A percentile compares a stretch with the other conserved stretches of the same genome.
phyloP scores from a whole-genome alignment of 1,140 invertebrate species.

The Leptonema lineaticorne region DNA sequence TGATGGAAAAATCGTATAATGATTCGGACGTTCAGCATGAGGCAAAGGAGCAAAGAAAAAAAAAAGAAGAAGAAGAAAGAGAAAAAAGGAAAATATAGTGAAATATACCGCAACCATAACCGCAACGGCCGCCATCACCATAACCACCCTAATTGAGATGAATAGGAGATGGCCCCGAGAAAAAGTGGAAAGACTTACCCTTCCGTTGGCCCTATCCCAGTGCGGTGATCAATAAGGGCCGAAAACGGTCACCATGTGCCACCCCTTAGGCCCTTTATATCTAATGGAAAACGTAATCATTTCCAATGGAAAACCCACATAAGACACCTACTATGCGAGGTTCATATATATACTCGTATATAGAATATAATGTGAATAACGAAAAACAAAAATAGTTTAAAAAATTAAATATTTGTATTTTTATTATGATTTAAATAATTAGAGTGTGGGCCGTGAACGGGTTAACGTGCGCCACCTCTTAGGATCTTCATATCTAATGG shows the following conservation, averaged over 20 bases:
- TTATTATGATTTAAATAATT: neutral
- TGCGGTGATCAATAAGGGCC: conserved; percentile 29
- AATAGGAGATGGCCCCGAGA: conserved; percentile 30
- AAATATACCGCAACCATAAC: too few relatives aligned
- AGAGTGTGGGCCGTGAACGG: neutral
- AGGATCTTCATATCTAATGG: conserved; percentile 8
- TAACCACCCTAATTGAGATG: conserved; percentile 37
- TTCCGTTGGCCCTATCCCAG: conserved; percentile 11
- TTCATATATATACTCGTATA: neutral
- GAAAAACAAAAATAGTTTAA: neutral
- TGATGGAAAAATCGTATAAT: neutral
- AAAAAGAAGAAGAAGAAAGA: too few relatives aligned
- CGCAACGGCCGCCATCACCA: neutral
- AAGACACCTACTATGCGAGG: neutral
- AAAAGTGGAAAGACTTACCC: conserved; percentile 32
- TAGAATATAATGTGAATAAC: too few relatives aligned
- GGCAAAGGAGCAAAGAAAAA: too few relatives aligned
- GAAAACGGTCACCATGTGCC: neutral
- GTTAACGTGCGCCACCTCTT: too few relatives aligned
- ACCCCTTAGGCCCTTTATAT: neutral
- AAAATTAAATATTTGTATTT: neutral
- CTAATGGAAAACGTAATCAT: conserved; percentile 25
- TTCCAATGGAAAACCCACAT: conserved; percentile 2
- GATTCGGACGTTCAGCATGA: neutral
- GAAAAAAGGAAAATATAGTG: too few relatives aligned